phyloP scores from a whole-genome alignment of 2,797 vertebrate genomes.

The Podarcis lilfordi region DNA sequence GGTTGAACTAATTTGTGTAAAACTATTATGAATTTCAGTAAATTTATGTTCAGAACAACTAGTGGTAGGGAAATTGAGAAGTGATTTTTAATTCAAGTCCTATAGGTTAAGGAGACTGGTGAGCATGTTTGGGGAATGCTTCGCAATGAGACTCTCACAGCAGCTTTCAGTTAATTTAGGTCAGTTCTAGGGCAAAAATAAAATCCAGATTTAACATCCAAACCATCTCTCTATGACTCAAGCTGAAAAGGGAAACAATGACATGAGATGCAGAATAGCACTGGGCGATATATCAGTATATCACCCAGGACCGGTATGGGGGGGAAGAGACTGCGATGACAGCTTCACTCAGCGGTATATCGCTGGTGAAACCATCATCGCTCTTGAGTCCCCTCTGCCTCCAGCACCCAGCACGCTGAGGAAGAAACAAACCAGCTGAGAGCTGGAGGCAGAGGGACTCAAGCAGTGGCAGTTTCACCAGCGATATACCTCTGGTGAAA shows the following conservation, averaged over 20 bases:
- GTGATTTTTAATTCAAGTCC: conserved; percentile 5
- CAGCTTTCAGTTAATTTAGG: background rate
- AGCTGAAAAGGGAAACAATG: conserved; percentile 5
- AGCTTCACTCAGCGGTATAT: too few species aligned
- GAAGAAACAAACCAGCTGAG: too few species aligned
- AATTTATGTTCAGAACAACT: conserved; percentile 9
- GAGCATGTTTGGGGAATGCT: background rate
- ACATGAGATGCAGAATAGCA: conserved; percentile 9
- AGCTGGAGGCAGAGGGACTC: too few species aligned
- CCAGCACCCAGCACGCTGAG: too few species aligned
- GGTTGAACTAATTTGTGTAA: background rate
- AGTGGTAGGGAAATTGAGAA: conserved; percentile 7
- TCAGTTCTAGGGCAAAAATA: background rate
- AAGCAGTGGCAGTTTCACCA: too few species aligned
- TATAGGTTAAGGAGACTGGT: conserved; percentile 1
- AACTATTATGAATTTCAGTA: background rate
- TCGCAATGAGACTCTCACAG: background rate
- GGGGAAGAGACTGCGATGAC: too few species aligned
- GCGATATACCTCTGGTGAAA: too few species aligned
- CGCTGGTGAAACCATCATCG: too few species aligned
- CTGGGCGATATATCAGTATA: too few species aligned
- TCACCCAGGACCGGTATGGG: too few species aligned
- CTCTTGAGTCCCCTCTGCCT: too few species aligned
- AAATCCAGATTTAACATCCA: background rate
- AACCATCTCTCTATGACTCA: background rate